Evolutionary conservation across 2,888 invertebrate genomes (phyloP).

Genomic region (Hirtodrosophila histrioides): DNA sequence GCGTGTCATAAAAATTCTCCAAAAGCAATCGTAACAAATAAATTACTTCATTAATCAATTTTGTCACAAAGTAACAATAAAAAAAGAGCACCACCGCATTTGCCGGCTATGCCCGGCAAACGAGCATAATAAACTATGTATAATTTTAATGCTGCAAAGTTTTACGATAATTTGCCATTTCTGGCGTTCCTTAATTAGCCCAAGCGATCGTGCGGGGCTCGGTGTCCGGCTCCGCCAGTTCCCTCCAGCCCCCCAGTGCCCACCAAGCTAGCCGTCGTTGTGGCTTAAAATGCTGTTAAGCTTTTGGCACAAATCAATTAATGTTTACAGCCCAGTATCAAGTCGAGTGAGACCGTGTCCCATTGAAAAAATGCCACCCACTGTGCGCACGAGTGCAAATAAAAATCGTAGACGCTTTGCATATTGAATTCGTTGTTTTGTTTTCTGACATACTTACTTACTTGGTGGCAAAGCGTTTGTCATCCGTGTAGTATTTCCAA

Average conservation of each 20-base stretch:
- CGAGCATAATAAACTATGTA: constrained; percentile 70
- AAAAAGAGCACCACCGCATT: constrained; percentile 58
- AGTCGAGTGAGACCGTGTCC: constrained; percentile 15
- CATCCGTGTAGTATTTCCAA: constrained; percentile 56
- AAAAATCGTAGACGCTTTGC: constrained; percentile 64
- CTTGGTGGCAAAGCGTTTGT: constrained; percentile 32
- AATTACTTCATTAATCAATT: constrained; percentile 77
- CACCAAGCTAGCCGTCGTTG: constrained; percentile 14
- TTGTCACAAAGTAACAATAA: constrained; percentile 76
- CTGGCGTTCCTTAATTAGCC: constrained; percentile 70
- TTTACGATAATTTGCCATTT: constrained; percentile 80
- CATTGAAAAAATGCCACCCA: constrained; percentile 69
- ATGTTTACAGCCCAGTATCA: constrained; percentile 48
- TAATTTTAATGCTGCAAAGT: constrained; percentile 73
- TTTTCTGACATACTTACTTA: constrained; percentile 26
- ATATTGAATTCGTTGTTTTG: constrained; percentile 51
- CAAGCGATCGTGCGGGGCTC: constrained; percentile 26
- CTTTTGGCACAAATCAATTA: constrained; percentile 76
- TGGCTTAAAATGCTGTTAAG: constrained; percentile 59
- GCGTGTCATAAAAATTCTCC: constrained; percentile 65
- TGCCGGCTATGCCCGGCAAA: constrained; percentile 24
- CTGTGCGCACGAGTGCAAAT: constrained; percentile 69
- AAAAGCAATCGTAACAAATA: constrained; percentile 57
- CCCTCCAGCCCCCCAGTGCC: constrained; percentile 1
- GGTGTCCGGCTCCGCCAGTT: constrained; percentile 9